Percentiles rank a stretch among this genome's conserved stretches.
Conservation (phyloP, 1,140 invertebrate genomes). For the Trichoplusia ni region DNA sequence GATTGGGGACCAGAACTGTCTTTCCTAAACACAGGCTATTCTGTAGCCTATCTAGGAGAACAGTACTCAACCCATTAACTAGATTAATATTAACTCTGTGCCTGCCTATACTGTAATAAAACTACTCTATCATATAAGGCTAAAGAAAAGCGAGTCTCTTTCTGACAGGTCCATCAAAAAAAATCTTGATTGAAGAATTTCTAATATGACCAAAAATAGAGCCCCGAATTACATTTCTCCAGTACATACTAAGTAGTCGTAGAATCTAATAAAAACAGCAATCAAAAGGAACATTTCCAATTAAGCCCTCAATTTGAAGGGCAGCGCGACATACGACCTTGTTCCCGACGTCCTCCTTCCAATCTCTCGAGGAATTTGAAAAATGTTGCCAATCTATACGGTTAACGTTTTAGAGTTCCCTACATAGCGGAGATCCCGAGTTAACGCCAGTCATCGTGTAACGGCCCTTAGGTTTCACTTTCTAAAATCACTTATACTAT, state of each 20-base stretch:
- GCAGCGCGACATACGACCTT: background rate
- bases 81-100: no score
- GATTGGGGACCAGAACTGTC: no score
- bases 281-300: background rate
- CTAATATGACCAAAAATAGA: no score
- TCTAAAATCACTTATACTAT: conserved; percentile 4
- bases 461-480: conserved; percentile 32
- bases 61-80: no score
- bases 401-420: conserved; percentile 1
- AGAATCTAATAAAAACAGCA: background rate
- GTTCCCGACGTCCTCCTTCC: background rate
- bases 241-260: background rate
- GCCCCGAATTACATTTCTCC: background rate
- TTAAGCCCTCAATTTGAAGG: background rate
- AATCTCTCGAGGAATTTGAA: conserved; percentile 8
- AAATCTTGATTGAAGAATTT: no score
- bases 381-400: conserved; percentile 4
- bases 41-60: no score
- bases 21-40: no score
- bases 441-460: conserved; percentile 32
- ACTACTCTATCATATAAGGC: no score
- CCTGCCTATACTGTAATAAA: no score
- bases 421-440: conserved; percentile 23
- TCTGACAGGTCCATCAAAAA: no score
- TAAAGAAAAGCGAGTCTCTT: no score